phyloP scores from a whole-genome alignment of 2,888 invertebrate genomes.

The Tipula confusa region DNA sequence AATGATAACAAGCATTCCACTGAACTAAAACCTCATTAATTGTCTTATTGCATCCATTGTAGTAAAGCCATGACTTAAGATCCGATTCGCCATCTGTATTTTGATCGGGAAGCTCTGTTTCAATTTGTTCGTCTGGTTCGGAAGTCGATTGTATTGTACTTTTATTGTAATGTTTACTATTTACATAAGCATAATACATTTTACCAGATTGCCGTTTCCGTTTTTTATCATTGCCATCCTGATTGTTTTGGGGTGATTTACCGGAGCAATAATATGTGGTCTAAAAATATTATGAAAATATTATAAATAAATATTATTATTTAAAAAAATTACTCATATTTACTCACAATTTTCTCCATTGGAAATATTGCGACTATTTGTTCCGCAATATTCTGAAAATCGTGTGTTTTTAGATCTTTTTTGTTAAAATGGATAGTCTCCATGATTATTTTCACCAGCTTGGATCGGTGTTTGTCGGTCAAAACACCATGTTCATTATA shows the following conservation, averaged over 20 bases:
- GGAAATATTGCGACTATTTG: conserved; percentile 39
- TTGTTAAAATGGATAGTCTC: conserved; percentile 36
- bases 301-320: neutral
- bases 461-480: conserved; percentile 37
- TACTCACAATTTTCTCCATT: conserved; percentile 36
- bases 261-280: neutral
- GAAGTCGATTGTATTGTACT: neutral
- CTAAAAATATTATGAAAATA: neutral
- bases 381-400: conserved; percentile 37
- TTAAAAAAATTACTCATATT: too few species aligned
- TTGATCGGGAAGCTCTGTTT: too few species aligned
- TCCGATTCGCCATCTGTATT: too few species aligned
- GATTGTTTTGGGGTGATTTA: neutral
- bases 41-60: too few species aligned
- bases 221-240: neutral
- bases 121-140: neutral
- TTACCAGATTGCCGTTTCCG: neutral
- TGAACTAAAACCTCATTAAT: too few species aligned
- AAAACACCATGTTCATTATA: conserved; percentile 38
- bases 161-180: neutral
- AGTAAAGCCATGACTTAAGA: too few species aligned
- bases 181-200: neutral
- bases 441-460: conserved; percentile 37
- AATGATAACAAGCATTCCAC: too few species aligned
- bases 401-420: conserved; percentile 35